phyloP scores from a whole-genome alignment of 2,888 invertebrate species.

The Adelphocoris suturalis region DNA sequence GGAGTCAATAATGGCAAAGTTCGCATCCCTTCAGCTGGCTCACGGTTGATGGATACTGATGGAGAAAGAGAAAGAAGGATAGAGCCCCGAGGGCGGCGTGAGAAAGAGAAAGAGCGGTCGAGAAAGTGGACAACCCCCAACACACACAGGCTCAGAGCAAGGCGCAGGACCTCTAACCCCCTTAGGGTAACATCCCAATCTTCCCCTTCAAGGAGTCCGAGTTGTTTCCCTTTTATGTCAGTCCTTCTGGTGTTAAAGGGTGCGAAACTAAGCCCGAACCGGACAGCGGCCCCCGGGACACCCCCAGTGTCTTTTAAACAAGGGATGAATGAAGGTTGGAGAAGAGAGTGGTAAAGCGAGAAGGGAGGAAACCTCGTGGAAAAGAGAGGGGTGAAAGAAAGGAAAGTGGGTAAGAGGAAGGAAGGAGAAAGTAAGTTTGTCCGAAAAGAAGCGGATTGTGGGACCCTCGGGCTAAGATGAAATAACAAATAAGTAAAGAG shows the following conservation, averaged over 20 bases:
- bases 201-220: slow-evolving; percentile 69
- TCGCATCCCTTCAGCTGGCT: slow-evolving; percentile 10
- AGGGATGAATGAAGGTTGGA: slow-evolving; percentile 15
- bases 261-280: slow-evolving; percentile 65
- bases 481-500: slow-evolving; percentile 75
- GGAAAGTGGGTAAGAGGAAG: neutral
- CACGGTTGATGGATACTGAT: slow-evolving; percentile 61
- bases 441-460: slow-evolving; percentile 70
- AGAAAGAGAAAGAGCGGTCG: slow-evolving; percentile 44
- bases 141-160: neutral
- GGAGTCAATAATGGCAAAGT: slow-evolving; percentile 68
- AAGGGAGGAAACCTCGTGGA: slow-evolving; percentile 7
- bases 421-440: slow-evolving; percentile 62
- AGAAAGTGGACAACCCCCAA: slow-evolving; percentile 34
- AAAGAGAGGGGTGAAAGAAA: neutral
- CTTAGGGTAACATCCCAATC: slow-evolving; percentile 66
- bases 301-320: slow-evolving; percentile 49
- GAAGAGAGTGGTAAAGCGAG: neutral
- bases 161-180: slow-evolving; percentile 33
- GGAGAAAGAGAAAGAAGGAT: slow-evolving; percentile 36
- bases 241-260: slow-evolving; percentile 68
- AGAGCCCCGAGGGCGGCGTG: neutral
- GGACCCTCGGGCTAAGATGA: slow-evolving; percentile 74
- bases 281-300: slow-evolving; percentile 46
- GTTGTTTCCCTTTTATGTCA: slow-evolving; percentile 70